Evolutionary conservation across 2,888 invertebrate genomes (phyloP).

Genomic region (Eupithecia insigniata): DNA sequence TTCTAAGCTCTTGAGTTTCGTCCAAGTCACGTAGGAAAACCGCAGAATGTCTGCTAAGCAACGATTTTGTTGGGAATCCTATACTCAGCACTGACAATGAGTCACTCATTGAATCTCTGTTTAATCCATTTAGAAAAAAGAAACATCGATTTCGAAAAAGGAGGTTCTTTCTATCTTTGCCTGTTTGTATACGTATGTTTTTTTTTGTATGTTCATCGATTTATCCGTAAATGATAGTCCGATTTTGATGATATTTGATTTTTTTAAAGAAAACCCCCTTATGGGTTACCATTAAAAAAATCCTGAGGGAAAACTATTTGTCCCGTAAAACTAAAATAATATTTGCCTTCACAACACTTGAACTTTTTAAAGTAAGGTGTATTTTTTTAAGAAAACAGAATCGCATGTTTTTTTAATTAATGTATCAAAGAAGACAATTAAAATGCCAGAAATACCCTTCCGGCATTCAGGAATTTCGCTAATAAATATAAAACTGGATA

Average conservation of each 20-base stretch:
- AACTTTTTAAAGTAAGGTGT: background rate
- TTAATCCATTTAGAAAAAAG: background rate
- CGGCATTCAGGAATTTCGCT: slow-evolving; percentile 14
- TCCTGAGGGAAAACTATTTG: background rate
- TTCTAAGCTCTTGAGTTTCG: slow-evolving; percentile 23
- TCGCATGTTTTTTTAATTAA: background rate
- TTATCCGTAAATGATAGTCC: background rate
- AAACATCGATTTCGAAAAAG: background rate
- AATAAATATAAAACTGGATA: slow-evolving; percentile 33
- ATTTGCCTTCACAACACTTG: background rate
- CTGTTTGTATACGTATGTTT: background rate
- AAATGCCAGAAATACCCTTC: slow-evolving; percentile 10
- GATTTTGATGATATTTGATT: background rate
- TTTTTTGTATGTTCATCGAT: background rate
- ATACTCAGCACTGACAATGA: slow-evolving; percentile 9
- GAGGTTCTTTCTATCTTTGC: background rate
- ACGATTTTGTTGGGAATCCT: slow-evolving; percentile 6
- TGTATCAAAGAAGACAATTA: slow-evolving; percentile 5
- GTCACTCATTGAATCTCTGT: background rate
- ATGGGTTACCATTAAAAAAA: too few species aligned
- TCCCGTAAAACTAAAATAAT: background rate
- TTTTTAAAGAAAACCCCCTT: background rate
- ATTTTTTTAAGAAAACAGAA: background rate
- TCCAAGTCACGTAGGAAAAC: slow-evolving; percentile 29
- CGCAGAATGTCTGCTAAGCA: slow-evolving; percentile 6